phyloP scores from a whole-genome alignment of 2,797 vertebrate genomes.

The Rhynchotus rufescens region DNA sequence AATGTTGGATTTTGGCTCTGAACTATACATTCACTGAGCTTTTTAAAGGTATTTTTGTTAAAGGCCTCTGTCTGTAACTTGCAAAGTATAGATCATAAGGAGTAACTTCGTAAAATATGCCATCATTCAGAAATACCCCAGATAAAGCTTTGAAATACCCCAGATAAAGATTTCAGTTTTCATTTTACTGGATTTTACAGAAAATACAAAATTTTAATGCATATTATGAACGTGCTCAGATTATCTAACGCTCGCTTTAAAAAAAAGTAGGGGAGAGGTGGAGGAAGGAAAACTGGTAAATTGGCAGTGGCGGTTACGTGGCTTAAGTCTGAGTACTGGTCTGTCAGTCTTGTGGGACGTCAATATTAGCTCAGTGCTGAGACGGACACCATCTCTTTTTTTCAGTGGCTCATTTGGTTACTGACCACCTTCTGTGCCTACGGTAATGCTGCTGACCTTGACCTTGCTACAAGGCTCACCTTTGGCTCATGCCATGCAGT shows the following conservation, averaged over 20 bases:
- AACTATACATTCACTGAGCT: background rate
- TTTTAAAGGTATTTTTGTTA: conserved; percentile 25
- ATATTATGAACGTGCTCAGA: background rate
- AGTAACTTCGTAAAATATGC: background rate
- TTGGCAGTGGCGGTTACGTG: background rate
- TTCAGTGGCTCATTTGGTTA: background rate
- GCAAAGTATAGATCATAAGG: background rate
- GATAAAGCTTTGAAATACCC: background rate
- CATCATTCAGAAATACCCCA: background rate
- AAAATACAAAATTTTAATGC: no score
- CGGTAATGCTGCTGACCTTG: background rate
- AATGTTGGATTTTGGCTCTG: background rate
- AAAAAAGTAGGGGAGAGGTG: background rate
- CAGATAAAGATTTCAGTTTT: background rate
- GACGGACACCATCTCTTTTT: background rate
- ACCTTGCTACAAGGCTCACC: conserved; percentile 1
- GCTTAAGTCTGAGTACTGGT: background rate
- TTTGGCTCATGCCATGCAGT: background rate
- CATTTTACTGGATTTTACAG: background rate
- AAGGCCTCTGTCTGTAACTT: background rate
- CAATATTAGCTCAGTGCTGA: background rate
- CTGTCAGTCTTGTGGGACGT: background rate
- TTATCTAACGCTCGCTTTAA: background rate
- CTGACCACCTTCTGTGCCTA: background rate
- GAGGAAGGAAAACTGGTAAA: background rate